Evolutionary conservation across 2,888 invertebrate genomes (phyloP).

Genomic region (Napeogenes inachia): DNA sequence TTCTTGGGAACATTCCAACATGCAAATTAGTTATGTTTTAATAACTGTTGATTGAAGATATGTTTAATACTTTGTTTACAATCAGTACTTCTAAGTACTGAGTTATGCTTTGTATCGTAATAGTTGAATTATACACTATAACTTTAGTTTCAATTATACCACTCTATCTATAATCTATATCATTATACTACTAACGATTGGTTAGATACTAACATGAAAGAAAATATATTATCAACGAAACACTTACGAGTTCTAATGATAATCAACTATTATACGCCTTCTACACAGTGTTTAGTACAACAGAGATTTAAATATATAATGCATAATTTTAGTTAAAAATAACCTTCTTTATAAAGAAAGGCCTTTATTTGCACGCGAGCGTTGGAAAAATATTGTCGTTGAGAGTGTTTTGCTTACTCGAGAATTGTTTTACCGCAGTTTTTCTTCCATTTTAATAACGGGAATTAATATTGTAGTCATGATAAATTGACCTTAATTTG

Average conservation of each 20-base stretch:
- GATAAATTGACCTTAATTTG: not conserved
- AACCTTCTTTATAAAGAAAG: not conserved
- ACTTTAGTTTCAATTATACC: too few relatives aligned
- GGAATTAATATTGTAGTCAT: not conserved
- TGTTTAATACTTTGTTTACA: too few relatives aligned
- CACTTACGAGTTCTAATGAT: not conserved
- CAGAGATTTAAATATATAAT: conserved; percentile 2
- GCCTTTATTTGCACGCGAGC: conserved; percentile 5
- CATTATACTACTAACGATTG: too few relatives aligned
- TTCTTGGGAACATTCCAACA: conserved; percentile 16
- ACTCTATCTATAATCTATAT: too few relatives aligned
- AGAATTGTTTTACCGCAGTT: conserved; percentile 1
- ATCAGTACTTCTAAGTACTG: too few relatives aligned
- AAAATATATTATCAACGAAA: not conserved
- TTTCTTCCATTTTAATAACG: not conserved
- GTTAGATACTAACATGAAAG: not conserved
- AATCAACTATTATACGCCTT: not conserved
- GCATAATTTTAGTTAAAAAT: conserved; percentile 5
- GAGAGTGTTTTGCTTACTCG: conserved; percentile 2
- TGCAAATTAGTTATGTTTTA: conserved; percentile 7
- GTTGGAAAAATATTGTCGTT: conserved; percentile 3
- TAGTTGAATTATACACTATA: too few relatives aligned
- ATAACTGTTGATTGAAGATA: not conserved
- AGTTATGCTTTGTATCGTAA: too few relatives aligned
- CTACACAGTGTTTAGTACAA: not conserved